Evolutionary conservation across 2,797 vertebrate species (phyloP).

Genomic region (Paedocypris micromegethes): DNA sequence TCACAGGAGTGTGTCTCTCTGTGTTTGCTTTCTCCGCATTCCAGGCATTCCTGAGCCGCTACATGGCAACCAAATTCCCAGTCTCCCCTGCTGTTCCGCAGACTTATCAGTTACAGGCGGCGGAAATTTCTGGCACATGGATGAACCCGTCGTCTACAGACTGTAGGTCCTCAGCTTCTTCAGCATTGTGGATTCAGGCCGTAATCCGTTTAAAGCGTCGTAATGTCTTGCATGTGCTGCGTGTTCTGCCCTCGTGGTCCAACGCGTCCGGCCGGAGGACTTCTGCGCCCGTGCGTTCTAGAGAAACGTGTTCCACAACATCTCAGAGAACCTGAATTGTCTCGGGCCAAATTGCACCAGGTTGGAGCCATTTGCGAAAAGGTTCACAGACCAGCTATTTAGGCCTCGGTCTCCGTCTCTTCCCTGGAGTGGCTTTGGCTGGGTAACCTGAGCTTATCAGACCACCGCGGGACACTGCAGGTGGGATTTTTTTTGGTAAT

Average conservation of each 20-base stretch:
- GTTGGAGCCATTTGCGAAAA: conserved; percentile 13
- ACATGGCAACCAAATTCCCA: conserved; percentile 43
- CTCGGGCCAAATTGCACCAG: neutral
- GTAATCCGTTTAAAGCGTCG: conserved; percentile 64
- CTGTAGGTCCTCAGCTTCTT: conserved; percentile 32
- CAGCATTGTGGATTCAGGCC: conserved; percentile 58
- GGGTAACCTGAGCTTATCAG: conserved; percentile 31
- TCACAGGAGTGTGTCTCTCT: conserved; percentile 63
- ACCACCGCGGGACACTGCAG: conserved; percentile 11
- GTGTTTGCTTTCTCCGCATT: conserved; percentile 75
- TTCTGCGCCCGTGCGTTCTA: too few species aligned
- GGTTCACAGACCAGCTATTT: conserved; percentile 14
- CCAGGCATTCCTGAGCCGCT: conserved; percentile 64
- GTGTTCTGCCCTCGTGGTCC: conserved; percentile 34
- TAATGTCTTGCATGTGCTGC: conserved; percentile 61
- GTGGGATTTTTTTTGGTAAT: conserved; percentile 13
- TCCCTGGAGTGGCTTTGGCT: conserved; percentile 13
- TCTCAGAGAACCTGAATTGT: neutral
- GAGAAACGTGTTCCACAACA: neutral
- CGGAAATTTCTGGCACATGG: conserved; percentile 17
- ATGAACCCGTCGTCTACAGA: neutral
- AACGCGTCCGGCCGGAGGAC: too few species aligned
- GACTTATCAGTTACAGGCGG: conserved; percentile 53
- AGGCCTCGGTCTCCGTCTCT: conserved; percentile 25
- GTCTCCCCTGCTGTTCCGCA: conserved; percentile 39